phyloP scores from a whole-genome alignment of 2,113 vertebrate species.

The Rhinogobius similis region DNA sequence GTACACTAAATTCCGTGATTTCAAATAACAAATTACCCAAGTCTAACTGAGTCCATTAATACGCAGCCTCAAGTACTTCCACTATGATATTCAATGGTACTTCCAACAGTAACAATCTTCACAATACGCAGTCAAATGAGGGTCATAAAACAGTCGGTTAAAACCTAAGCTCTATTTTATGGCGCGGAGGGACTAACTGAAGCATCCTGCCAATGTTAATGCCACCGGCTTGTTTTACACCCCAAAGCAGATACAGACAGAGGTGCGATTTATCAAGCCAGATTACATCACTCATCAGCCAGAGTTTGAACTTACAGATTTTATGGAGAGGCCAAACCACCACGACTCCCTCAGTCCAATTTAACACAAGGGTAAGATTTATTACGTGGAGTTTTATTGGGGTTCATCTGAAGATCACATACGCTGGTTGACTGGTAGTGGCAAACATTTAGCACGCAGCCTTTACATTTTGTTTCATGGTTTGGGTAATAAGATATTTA shows the following conservation, averaged over 20 bases:
- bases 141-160: conserved; percentile 14
- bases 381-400: conserved; percentile 40
- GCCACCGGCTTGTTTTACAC: conserved; percentile 30
- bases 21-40: no score
- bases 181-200: conserved; percentile 6
- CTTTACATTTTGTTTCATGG: conserved; percentile 48
- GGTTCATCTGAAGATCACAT: conserved; percentile 51
- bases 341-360: conserved; percentile 30
- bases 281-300: conserved; percentile 51
- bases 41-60: no score
- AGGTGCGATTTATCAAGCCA: conserved; percentile 48
- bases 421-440: conserved; percentile 44
- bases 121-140: neutral
- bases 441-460: conserved; percentile 45
- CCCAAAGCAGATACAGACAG: conserved; percentile 35
- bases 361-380: conserved; percentile 41
- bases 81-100: neutral
- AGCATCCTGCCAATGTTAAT: conserved; percentile 31
- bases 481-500: conserved; percentile 52
- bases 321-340: conserved; percentile 49
- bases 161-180: conserved; percentile 28
- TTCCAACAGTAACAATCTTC: neutral
- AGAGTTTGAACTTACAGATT: conserved; percentile 27
- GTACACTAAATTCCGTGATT: no score
- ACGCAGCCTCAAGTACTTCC: neutral